These are phyloP conservation scores for Hartigia nigra DNA, from an alignment of 2,888 invertebrate species.

Conservation along the genomic window DNA sequence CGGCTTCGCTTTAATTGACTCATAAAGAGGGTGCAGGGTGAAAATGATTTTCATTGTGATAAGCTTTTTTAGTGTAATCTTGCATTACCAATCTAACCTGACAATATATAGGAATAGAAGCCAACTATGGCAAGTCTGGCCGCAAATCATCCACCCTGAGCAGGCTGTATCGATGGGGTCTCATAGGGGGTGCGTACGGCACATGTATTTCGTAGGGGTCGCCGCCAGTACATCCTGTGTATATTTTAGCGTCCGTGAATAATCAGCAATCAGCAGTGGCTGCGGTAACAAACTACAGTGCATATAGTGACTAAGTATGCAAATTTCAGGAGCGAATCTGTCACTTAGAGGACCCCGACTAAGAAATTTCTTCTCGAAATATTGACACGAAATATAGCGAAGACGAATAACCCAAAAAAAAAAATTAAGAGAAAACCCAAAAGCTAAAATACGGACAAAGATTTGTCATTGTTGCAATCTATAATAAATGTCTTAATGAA, in stretches of 20 bases:
- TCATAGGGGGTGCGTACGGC: not conserved
- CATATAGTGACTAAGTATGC: constrained; percentile 47
- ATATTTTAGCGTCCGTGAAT: constrained; percentile 62
- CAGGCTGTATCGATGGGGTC: not conserved
- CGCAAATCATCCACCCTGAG: not conserved
- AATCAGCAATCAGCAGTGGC: constrained; percentile 63
- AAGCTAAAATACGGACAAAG: no score
- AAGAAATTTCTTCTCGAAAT: no score
- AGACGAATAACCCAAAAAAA: not conserved
- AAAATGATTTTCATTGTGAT: not conserved
- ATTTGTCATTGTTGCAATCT: no score
- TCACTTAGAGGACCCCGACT: constrained; percentile 29
- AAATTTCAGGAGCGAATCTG: constrained; percentile 46
- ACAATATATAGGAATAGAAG: not conserved
- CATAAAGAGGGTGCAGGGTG: not conserved
- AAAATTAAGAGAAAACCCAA: no score
- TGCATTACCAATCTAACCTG: not conserved
- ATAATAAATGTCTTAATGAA: not conserved
- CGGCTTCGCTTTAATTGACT: not conserved
- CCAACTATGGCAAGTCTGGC: not conserved
- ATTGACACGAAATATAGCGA: no score
- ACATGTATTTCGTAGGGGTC: not conserved
- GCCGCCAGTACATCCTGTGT: constrained; percentile 31
- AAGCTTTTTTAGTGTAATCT: not conserved
- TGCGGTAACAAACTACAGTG: constrained; percentile 51